phyloP scores from a whole-genome alignment of 2,888 invertebrate genomes.

The Blomia tropicalis region DNA sequence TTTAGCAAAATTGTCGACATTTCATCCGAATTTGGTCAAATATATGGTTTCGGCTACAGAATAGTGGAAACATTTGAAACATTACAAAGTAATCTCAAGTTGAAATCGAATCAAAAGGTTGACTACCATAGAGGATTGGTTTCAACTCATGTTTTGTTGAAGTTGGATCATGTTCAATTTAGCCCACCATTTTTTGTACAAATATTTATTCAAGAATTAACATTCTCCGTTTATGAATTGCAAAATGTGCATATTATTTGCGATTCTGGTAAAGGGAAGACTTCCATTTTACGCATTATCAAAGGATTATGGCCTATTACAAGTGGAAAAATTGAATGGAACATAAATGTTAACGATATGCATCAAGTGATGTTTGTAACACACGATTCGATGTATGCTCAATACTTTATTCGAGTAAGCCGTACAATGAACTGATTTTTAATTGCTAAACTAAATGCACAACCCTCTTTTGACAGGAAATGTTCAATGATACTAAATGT shows the following conservation, averaged over 20 bases:
- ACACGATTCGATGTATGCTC: background rate
- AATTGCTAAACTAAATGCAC: too few relatives aligned
- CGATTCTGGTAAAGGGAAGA: background rate
- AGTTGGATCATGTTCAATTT: background rate
- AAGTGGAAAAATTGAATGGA: background rate
- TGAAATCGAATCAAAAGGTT: background rate
- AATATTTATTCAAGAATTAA: background rate
- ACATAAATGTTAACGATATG: background rate
- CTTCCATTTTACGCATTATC: background rate
- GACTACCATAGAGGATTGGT: background rate
- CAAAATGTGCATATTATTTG: background rate
- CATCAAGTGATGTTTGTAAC: background rate
- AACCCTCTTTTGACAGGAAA: background rate
- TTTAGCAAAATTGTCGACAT: constrained; percentile 43
- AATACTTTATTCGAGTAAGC: background rate
- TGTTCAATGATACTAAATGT: background rate
- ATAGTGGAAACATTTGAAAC: background rate
- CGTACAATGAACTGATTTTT: background rate
- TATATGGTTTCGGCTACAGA: constrained; percentile 4
- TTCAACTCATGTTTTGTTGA: background rate
- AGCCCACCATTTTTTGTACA: background rate
- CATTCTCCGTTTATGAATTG: background rate
- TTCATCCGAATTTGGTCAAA: constrained; percentile 31
- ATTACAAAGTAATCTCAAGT: background rate
- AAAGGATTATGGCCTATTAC: constrained; percentile 5